Base-by-base conservation (phyloP, 2,888 invertebrate genomes). In the Elegia similella region DNA sequence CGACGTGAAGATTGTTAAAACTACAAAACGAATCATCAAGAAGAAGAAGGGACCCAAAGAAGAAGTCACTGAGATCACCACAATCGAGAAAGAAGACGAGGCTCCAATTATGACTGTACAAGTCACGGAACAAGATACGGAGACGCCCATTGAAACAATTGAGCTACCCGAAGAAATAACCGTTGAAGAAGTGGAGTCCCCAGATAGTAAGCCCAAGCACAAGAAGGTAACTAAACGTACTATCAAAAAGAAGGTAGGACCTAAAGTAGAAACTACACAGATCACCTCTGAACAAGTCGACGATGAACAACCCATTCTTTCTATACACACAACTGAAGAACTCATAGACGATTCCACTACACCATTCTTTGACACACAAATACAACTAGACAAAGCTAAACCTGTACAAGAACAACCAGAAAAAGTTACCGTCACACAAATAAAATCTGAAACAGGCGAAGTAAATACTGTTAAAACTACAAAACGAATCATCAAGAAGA, bases 41-140 rank as follows among this genome's bases (percentile, higher is more conserved):
- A 61, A 67, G 59, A 61, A 73, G 70, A 59, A 79, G 72, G 52
- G 70, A 80, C 69, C 72, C 0, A 88, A 88, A 56, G 73, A 83
- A 59, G 88, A 88, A 64, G 75, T 85, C 30, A 86, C 91, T 6
- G 86, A 85, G 68, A 82, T 81, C 30, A 74, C 83, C 6, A 89
- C 89, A 16, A 75, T 83, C 30, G 77, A 86, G n/a, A 43, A 43
- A 29, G 53, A 54, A 13, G 43, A 54, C 15, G 55, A 46, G 55
- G 50, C 73, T 17, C 68, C 77, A 34, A 58, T 75, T 34, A 67
- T 72, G 23, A 64, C 71, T 1, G 62, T 62, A 0, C 53, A 52
- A 6, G 59, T 65, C 5, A 58, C 17, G 6, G 59, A 63, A 42
- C 46, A 60, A 47, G 38, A 63, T 7, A 83, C 64, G 6, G 66